phyloP scores from a whole-genome alignment of 2,797 vertebrate species.

The Synaphobranchus kaupii region DNA sequence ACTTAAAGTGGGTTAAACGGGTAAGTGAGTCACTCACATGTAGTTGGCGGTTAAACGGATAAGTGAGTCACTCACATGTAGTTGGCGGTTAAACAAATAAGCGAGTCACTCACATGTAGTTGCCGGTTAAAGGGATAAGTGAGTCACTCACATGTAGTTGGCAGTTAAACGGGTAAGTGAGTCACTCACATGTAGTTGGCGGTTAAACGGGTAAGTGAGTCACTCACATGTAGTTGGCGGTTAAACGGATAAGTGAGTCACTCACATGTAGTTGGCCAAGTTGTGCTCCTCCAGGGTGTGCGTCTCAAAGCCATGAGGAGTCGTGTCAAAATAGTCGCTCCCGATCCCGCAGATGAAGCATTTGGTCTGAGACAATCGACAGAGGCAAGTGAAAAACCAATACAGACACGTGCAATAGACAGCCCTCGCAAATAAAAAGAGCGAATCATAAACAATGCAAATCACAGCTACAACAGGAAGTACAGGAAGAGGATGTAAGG shows the following conservation, averaged over 20 bases:
- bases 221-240: too few relatives aligned
- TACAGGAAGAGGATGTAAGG: not conserved
- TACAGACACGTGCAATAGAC: not conserved
- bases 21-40: not conserved
- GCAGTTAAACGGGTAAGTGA: too few relatives aligned
- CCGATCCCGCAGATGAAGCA: constrained; percentile 96
- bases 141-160: too few relatives aligned
- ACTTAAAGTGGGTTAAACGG: not conserved
- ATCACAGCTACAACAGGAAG: not conserved
- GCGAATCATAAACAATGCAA: not conserved
- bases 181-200: too few relatives aligned
- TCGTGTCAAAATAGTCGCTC: constrained; percentile 94
- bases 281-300: constrained; percentile 95
- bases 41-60: too few relatives aligned
- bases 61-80: too few relatives aligned
- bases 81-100: too few relatives aligned
- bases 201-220: not conserved
- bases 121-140: too few relatives aligned
- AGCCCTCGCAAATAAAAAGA: not conserved
- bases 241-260: not conserved
- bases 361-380: constrained; percentile 78
- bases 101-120: too few relatives aligned
- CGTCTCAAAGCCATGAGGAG: constrained; percentile 91
- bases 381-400: not conserved
- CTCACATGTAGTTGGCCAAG: constrained; percentile 90